Evolutionary conservation across 1,140 invertebrate genomes (phyloP), one percentile per base, ranked within the genome.

Genomic region (Sogatella furcifera): DNA sequence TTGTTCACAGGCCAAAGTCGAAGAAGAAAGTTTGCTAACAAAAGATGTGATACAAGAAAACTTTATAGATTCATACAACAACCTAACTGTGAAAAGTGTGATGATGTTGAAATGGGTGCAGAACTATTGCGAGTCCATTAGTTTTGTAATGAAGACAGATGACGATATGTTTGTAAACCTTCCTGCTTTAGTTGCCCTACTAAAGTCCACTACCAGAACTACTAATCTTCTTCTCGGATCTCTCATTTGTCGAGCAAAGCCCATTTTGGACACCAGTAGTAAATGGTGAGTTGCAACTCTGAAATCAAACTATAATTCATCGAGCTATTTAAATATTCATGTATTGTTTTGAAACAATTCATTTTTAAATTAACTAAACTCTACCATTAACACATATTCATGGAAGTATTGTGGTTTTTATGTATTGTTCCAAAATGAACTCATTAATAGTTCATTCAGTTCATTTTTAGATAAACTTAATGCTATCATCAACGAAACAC

Each of bases 11-110:
- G 74, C 70, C 63, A 75, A 72, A 55, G 67, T 91, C 2, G 73
- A 74, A 21, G 72, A 76, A 19, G 89, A 92, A 71, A 79, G 84
- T 67, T 74, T 76, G 21, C 73, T 74, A 24, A 84, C 84, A 66
- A 81, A 84, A 24, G 93, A 97, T 72, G 84, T 97, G n/a, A 85
- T 97, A 42, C 89, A 95, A 74, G 91, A 93, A 72, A 82, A 83
- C 56, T 96, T 95, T 70, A 69, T 87, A 11, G 94, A 97, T 72
- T 85, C 86, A 1, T 97, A 97, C 72, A 89, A 92, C 70, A 97
- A 97, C 80, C 76, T 97, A 54, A 96, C 92, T 0, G 71, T 95
- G 8, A 97, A 97, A 71, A 89, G 87, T 15, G 81, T 91, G 14
- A 85, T 91, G 81, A 80, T 92, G 72, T 73, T 95, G 44, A 92